Base-by-base conservation (phyloP, 2,797 vertebrate genomes). In the Naso thynnoides region DNA sequence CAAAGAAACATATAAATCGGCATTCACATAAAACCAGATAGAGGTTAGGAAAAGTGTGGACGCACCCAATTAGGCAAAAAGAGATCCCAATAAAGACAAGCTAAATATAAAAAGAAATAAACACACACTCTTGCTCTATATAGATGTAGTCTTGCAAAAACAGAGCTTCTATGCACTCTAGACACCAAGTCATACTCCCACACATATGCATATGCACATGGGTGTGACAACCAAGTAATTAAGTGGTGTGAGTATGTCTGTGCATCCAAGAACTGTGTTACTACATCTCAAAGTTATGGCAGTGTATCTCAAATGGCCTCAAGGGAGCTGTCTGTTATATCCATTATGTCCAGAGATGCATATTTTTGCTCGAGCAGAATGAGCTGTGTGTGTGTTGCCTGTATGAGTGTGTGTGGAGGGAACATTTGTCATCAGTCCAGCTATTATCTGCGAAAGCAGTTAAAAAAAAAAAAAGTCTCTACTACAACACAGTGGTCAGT, bases 1-100 rank as follows among this genome's bases (percentile, higher is more conserved):
- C 82, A 84, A 76, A 81, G 82, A 67, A 70, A 79, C 68, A 73
- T 47, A 85, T 81, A 87, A 89, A 85, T 88, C 57, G 54, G 39
- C 64, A 39, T 86, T 85, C 85, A 78, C 85, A 89, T 89, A 88
- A 90, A 91, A 88, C 70, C 81, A 80, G 84, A 82, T 62, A 67
- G 75, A 74, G 88, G 79, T 79, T 81, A 75, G 70, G 79, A 71
- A 57, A 79, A 80, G 77, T 86, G 84, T 79, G 84, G 88, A 85
- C 76, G 66, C 77, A 33, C 82, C 81, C 86, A 92, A 84, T 89
- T 87, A 86, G 78, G 58, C 79, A 79, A 76, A 89, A 87, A 87
- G 70, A 83, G 82, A 82, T 90, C 41, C 80, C 84, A 84, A 78
- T 86, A 89, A 88, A 91, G 79, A 82, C 15, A 1, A 38, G 54